Conservation (phyloP, 2,888 invertebrate genomes). For the Erebia aethiops region DNA sequence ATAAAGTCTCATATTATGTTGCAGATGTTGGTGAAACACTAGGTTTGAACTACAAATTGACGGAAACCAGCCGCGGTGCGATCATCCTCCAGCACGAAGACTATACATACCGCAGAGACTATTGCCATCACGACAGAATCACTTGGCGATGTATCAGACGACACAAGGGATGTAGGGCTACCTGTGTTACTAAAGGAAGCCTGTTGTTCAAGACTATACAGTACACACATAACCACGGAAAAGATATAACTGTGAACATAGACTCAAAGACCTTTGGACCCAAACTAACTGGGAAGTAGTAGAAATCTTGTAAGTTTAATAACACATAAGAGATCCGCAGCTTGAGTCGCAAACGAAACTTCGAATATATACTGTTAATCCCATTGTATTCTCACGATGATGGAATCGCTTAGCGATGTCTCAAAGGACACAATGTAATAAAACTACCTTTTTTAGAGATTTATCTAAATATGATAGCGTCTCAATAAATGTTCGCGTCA, state of each 20-base stretch:
- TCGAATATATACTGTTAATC: too few species aligned
- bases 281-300: too few species aligned
- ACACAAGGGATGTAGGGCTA: slow-evolving; percentile 44
- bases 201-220: slow-evolving; percentile 24
- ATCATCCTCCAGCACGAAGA: slow-evolving; percentile 37
- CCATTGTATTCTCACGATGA: too few species aligned
- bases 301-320: too few species aligned
- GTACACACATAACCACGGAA: slow-evolving; percentile 32
- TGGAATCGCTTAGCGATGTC: too few species aligned
- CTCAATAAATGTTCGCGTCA: too few species aligned
- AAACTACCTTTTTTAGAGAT: too few species aligned
- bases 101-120: slow-evolving; percentile 44
- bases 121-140: slow-evolving; percentile 40
- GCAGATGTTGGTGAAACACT: not conserved
- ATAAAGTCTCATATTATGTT: not conserved
- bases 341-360: too few species aligned
- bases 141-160: slow-evolving; percentile 45
- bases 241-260: not conserved
- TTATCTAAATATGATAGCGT: too few species aligned
- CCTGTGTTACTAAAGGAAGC: slow-evolving; percentile 39
- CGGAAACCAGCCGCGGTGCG: slow-evolving; percentile 44
- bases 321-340: too few species aligned
- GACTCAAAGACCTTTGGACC: too few species aligned
- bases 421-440: too few species aligned
- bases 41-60: slow-evolving; percentile 37